A percentile compares a stretch with the other conserved stretches of the same genome.
Conservation (phyloP, 1,140 invertebrate species). For the Calycopis cecrops region DNA sequence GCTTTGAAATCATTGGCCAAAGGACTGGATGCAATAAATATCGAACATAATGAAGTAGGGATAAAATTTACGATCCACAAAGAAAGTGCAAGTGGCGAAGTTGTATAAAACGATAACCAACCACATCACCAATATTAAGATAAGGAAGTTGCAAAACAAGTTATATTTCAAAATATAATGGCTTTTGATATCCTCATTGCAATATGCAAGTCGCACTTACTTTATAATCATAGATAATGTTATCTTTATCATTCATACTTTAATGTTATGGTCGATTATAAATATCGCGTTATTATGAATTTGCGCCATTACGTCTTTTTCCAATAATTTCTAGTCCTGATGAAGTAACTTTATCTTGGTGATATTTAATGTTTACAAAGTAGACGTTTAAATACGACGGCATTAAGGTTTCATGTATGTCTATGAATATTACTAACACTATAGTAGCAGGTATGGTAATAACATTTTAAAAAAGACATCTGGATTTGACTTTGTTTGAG, state of each 20-base stretch:
- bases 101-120: conserved; percentile 17
- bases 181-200: conserved; percentile 14
- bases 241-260: conserved; percentile 9
- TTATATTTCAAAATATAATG: conserved; percentile 25
- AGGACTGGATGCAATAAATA: conserved; percentile 17
- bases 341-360: neutral
- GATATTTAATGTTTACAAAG: too few species aligned
- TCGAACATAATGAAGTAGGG: conserved; percentile 9
- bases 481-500: too few species aligned
- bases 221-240: conserved; percentile 11
- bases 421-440: too few species aligned
- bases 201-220: conserved; percentile 9
- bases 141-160: conserved; percentile 23
- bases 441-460: too few species aligned
- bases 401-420: too few species aligned
- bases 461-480: too few species aligned
- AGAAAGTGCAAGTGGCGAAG: conserved; percentile 26
- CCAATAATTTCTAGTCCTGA: conserved; percentile 5
- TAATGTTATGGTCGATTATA: conserved; percentile 1
- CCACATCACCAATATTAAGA: conserved; percentile 14
- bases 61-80: conserved; percentile 19
- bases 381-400: too few species aligned
- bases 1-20: neutral
- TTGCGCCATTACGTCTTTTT: neutral
- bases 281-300: conserved; percentile 7